A percentile compares a stretch with the other conserved stretches of the same genome.
phyloP scores from a whole-genome alignment of 2,888 invertebrate genomes.

The Chymomyza fuscimana region DNA sequence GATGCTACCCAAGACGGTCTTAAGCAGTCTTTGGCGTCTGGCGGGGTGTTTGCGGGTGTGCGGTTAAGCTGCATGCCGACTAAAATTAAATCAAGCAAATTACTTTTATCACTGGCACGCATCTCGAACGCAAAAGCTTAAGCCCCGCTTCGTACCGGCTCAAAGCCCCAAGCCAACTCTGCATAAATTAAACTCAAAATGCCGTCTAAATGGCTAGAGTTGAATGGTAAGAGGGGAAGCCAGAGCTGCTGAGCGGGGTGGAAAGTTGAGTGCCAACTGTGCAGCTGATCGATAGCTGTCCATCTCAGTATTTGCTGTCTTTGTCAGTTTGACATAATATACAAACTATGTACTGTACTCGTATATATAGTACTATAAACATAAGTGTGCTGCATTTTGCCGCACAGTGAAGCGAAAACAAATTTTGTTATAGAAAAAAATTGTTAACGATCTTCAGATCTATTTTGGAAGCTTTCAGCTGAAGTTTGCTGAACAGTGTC shows the following conservation, averaged over 20 bases:
- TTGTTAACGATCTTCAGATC: not conserved
- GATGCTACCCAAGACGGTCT: not conserved
- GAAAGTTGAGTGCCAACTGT: conserved; percentile 47
- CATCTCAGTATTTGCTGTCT: conserved; percentile 38
- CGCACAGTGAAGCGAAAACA: not conserved
- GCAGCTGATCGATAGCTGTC: conserved; percentile 71
- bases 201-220: conserved; percentile 65
- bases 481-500: too few relatives aligned
- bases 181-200: conserved; percentile 70
- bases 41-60: too few relatives aligned
- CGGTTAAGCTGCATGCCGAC: conserved; percentile 55
- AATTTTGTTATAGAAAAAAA: not conserved
- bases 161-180: conserved; percentile 47
- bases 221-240: not conserved
- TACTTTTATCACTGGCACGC: conserved; percentile 73
- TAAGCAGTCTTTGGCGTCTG: conserved; percentile 51
- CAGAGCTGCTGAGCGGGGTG: conserved; percentile 58
- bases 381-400: not conserved
- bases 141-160: conserved; percentile 40
- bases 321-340: not conserved
- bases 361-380: not conserved
- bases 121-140: conserved; percentile 70
- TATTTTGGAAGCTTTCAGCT: too few relatives aligned
- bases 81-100: conserved; percentile 73
- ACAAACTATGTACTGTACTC: not conserved